Evolutionary conservation across 2,113 vertebrate species (phyloP).

Genomic region (Sceloporus tristichus): DNA sequence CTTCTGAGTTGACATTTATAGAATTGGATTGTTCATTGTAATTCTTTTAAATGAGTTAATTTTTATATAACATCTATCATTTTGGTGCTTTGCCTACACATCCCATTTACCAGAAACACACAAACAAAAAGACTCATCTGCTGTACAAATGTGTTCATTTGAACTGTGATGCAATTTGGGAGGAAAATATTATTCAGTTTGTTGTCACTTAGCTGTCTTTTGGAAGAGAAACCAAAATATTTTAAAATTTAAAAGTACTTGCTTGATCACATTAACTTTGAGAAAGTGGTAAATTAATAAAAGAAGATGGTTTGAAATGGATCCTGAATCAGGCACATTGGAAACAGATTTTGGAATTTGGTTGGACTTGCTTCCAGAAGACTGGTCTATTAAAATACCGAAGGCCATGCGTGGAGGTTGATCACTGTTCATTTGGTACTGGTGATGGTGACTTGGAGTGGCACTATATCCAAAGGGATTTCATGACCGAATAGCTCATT

Average conservation of each 20-base stretch:
- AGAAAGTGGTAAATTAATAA: background rate
- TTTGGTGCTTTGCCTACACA: background rate
- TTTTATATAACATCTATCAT: background rate
- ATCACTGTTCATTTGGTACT: slow-evolving; percentile 11
- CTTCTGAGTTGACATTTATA: background rate
- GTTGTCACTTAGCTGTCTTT: background rate
- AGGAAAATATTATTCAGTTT: background rate
- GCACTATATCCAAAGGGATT: background rate
- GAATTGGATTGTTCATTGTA: background rate
- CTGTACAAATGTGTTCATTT: background rate
- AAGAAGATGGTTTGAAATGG: background rate
- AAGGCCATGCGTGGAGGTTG: background rate
- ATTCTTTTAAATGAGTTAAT: background rate
- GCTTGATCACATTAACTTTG: background rate
- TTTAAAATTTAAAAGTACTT: background rate
- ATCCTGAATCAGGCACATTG: background rate
- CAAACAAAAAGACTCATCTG: background rate
- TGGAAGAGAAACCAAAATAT: background rate
- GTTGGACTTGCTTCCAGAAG: background rate
- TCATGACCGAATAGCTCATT: background rate
- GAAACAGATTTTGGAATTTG: background rate
- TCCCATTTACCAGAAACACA: background rate
- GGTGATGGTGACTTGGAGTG: background rate
- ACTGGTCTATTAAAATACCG: background rate
- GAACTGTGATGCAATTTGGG: background rate